phyloP scores from a whole-genome alignment of 2,888 invertebrate genomes.

The Eupelmus urozonus region DNA sequence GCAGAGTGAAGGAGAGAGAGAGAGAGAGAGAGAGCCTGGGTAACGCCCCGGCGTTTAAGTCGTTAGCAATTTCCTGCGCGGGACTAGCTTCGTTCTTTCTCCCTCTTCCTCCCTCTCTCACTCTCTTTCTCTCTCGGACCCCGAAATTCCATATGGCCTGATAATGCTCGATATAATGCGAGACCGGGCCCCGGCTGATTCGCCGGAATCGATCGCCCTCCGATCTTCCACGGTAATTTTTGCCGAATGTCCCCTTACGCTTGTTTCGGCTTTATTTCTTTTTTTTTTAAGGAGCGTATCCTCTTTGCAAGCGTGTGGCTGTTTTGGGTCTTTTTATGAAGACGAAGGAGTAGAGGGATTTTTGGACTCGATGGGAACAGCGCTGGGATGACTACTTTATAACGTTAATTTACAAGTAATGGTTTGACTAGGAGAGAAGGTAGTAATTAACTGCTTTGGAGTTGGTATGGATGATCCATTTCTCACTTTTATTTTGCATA shows the following conservation, averaged over 20 bases:
- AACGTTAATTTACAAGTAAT: too few species aligned
- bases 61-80: slow-evolving; percentile 77
- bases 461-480: too few species aligned
- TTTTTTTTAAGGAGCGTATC: slow-evolving; percentile 41
- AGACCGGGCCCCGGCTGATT: slow-evolving; percentile 57
- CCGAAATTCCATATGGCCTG: slow-evolving; percentile 76
- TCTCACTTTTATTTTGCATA: too few species aligned
- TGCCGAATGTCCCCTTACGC: slow-evolving; percentile 48
- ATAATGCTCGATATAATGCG: slow-evolving; percentile 67
- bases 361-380: slow-evolving; percentile 18
- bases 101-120: too few species aligned
- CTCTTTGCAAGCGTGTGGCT: slow-evolving; percentile 8
- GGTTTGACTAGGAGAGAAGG: too few species aligned
- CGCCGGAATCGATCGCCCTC: slow-evolving; percentile 65
- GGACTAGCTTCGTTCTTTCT: slow-evolving; percentile 73
- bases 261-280: too few species aligned
- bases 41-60: slow-evolving; percentile 76
- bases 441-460: too few species aligned
- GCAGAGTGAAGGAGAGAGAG: slow-evolving; percentile 19
- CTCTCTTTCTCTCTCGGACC: slow-evolving; percentile 66
- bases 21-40: slow-evolving; percentile 57
- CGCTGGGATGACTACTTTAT: slow-evolving; percentile 1
- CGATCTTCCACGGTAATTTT: slow-evolving; percentile 66
- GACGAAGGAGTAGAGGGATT: neutral
- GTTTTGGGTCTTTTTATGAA: slow-evolving; percentile 5